phyloP scores from a whole-genome alignment of 92 coral and sea anemone genomes.

The Bergia puertoricense region DNA sequence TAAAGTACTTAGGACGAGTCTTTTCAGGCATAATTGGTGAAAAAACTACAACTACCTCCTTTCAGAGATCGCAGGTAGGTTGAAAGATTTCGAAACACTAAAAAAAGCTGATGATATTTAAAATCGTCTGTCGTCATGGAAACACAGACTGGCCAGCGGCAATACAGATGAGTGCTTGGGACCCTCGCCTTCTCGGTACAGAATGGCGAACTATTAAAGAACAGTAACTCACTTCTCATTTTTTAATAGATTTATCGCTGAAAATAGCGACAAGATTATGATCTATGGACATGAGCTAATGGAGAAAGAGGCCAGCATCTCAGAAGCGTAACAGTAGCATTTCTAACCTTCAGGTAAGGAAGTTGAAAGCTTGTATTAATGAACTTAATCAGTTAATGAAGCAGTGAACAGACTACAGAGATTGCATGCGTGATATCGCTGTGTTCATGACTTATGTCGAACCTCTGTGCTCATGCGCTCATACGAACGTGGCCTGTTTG shows the following conservation, averaged over 20 bases:
- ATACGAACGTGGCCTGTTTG: too few relatives aligned
- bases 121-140: conserved; percentile 10
- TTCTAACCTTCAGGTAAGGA: background rate
- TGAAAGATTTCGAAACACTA: too few relatives aligned
- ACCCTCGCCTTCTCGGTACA: conserved; percentile 16
- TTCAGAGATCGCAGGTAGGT: background rate
- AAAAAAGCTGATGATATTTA: too few relatives aligned
- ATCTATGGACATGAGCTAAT: background rate
- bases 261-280: background rate
- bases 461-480: too few relatives aligned
- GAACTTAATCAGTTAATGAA: too few relatives aligned
- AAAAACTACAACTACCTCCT: background rate
- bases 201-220: background rate
- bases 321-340: background rate
- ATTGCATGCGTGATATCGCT: background rate
- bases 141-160: conserved; percentile 20
- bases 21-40: conserved; percentile 64
- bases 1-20: conserved; percentile 87
- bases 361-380: too few relatives aligned
- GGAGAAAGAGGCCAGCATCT: background rate
- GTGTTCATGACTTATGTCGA: too few relatives aligned
- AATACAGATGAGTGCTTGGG: conserved; percentile 7
- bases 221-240: background rate
- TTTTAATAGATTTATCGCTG: background rate
- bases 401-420: too few relatives aligned